These are phyloP conservation scores for Philypnodon macrostomus DNA, from an alignment of 2,797 vertebrate genomes.

Conservation along the genomic window DNA sequence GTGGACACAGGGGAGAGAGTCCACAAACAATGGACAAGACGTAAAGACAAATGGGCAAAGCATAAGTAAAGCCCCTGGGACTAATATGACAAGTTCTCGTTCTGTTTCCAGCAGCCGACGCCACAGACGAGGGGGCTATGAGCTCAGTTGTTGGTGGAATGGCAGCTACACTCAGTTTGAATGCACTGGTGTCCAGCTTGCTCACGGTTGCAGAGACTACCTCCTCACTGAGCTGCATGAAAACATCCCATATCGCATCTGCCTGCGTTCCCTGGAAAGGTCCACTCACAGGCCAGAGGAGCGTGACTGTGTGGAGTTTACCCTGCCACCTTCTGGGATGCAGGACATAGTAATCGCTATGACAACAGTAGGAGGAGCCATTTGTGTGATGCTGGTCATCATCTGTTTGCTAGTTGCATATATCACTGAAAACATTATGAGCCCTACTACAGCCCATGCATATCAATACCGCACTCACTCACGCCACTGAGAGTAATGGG, in stretches of 20 bases:
- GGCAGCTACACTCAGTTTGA: conserved; percentile 93
- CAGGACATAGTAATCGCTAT: conserved; percentile 96
- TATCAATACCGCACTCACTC: conserved; percentile 71
- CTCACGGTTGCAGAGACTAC: conserved; percentile 87
- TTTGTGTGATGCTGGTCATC: conserved; percentile 98
- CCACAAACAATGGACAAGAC: background rate
- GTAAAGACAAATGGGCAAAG: conserved; percentile 8
- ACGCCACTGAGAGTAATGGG: conserved; percentile 41
- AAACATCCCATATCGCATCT: conserved; percentile 90
- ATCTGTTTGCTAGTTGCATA: conserved; percentile 97
- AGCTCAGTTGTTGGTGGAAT: conserved; percentile 93
- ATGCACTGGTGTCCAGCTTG: conserved; percentile 87
- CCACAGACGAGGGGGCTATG: conserved; percentile 75
- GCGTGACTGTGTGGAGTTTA: conserved; percentile 89
- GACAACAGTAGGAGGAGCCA: conserved; percentile 95
- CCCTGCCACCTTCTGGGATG: conserved; percentile 86
- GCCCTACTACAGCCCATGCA: conserved; percentile 73
- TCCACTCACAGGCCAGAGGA: conserved; percentile 43
- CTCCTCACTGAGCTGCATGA: conserved; percentile 88
- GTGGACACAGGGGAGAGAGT: conserved; percentile 69
- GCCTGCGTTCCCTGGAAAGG: conserved; percentile 74
- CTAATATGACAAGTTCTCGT: conserved; percentile 20
- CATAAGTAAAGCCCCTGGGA: conserved; percentile 13
- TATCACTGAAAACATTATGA: conserved; percentile 97
- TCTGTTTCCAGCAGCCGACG: conserved; percentile 64